Base-by-base conservation (phyloP, 2,888 invertebrate genomes). In the Leptopterna dolabrata region DNA sequence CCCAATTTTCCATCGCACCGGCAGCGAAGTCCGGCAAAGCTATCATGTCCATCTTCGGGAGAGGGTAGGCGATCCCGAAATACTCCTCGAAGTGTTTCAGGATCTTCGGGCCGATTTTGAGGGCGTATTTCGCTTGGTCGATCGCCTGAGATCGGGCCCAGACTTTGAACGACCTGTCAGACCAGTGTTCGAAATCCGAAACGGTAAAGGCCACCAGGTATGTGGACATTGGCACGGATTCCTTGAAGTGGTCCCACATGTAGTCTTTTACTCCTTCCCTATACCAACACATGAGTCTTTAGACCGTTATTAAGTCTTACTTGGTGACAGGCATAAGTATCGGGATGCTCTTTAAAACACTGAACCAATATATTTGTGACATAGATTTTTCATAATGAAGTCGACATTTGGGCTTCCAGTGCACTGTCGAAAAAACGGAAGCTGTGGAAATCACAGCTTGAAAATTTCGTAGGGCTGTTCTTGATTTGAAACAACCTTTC, bases 1-100 rank as follows among this genome's bases (percentile, higher is more conserved):
- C 95, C 95, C 96, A 96, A 91, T 95, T 94, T 91, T 94, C 97
- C 97, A 97, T 97, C 0, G 97, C 97, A 0, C 96, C 97, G 2
- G 96, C 96, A 85, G 95, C 94, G 91, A 98, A 98, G 91, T 98
- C 97, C 0, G 98, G 98, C 84, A 98, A 92, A 0, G 97, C 98
- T 19, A 97, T 95, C 96, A 98, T 96, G 91, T 98, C 98, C 87
- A 96, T 94, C 92, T 97, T 97, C 0, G 95, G 94, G 84, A 97
- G 91, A 0, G 96, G 96, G 92, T 95, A 97, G 0, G 93, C 92
- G 63, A 95, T 93, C 90, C 94, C 93, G 92, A 96, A 96, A 92
- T 95, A 96, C 0, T 94, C 91, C 91, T 95, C 95, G 76, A 90
- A 90, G 85, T 90, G 89, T 16, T 89, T 81, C 0, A 90, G 88